Percentiles rank a stretch among this genome's conserved stretches.
These are phyloP conservation scores for Condylostylus longicornis DNA, from an alignment of 1,140 invertebrate species.

Conservation along the genomic window DNA sequence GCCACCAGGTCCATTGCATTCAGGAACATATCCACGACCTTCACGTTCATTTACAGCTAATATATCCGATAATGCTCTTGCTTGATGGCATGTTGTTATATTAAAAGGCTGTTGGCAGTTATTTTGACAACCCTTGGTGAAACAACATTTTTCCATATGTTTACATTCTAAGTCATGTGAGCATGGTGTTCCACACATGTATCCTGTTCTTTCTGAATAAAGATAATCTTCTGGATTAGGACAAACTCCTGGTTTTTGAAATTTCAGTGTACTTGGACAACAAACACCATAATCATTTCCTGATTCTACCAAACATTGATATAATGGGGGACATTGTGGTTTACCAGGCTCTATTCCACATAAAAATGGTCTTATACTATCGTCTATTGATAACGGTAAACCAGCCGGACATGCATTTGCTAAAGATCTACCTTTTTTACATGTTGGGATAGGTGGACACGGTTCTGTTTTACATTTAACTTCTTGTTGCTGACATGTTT, in stretches of 20 bases:
- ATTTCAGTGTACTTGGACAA: constrained; percentile 57
- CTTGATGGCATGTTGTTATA: constrained; percentile 57
- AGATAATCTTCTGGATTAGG: constrained; percentile 36
- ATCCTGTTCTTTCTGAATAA: constrained; percentile 22
- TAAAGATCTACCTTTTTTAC: constrained; percentile 56
- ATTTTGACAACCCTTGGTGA: constrained; percentile 48
- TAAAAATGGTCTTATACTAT: constrained; percentile 58
- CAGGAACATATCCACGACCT: constrained; percentile 66
- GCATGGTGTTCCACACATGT: constrained; percentile 48
- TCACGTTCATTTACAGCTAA: constrained; percentile 59
- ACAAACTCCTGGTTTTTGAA: constrained; percentile 60
- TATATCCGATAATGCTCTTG: constrained; percentile 58
- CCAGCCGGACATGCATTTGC: constrained; percentile 63
- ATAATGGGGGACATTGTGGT: constrained; percentile 64
- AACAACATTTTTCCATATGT: constrained; percentile 64
- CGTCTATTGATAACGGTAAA: constrained; percentile 61
- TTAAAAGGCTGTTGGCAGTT: constrained; percentile 52
- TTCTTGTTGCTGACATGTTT: constrained; percentile 63
- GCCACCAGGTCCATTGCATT: constrained; percentile 52
- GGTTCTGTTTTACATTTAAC: constrained; percentile 57
- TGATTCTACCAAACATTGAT: constrained; percentile 58
- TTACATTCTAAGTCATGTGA: constrained; percentile 64
- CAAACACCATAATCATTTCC: constrained; percentile 76
- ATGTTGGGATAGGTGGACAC: constrained; percentile 68
- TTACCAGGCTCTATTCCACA: constrained; percentile 67